Conservation (phyloP, 2,888 invertebrate genomes). For the Acanthopleura granulata region DNA sequence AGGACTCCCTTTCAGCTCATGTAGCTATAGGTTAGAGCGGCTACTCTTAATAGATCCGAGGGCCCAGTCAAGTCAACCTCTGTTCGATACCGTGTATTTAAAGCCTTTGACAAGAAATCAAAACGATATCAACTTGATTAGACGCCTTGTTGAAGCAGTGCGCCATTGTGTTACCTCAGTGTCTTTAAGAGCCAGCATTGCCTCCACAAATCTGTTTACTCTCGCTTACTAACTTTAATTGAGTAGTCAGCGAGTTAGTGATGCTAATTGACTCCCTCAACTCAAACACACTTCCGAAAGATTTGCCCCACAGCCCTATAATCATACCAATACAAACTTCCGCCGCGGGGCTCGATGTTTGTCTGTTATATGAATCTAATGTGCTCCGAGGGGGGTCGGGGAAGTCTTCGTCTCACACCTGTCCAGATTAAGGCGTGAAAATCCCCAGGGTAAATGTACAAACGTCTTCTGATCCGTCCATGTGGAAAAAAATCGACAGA, state of each 20-base stretch:
- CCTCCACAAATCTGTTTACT: slow-evolving; percentile 15
- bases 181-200: neutral
- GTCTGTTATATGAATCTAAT: slow-evolving; percentile 14
- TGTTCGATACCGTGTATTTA: neutral
- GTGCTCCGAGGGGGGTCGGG: neutral
- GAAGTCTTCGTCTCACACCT: neutral
- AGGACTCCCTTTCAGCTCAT: neutral
- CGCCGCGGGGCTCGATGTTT: neutral
- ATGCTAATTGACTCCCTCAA: slow-evolving; percentile 2
- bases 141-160: slow-evolving; percentile 1
- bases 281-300: neutral
- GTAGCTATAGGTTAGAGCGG: neutral
- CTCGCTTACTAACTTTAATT: neutral
- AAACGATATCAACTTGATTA: slow-evolving; percentile 5
- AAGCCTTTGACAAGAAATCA: neutral
- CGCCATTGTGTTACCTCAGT: neutral
- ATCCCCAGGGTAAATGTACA: neutral
- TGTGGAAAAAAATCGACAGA: too few relatives aligned
- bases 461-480: too few relatives aligned
- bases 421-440: slow-evolving; percentile 5
- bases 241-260: neutral
- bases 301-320: neutral
- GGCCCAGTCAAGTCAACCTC: too few relatives aligned
- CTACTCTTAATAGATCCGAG: neutral
- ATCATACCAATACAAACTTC: slow-evolving; percentile 7